Percentiles rank a stretch among this genome's conserved stretches.
phyloP scores from a whole-genome alignment of 2,113 vertebrate genomes.

The Benitochromis conjunctus region DNA sequence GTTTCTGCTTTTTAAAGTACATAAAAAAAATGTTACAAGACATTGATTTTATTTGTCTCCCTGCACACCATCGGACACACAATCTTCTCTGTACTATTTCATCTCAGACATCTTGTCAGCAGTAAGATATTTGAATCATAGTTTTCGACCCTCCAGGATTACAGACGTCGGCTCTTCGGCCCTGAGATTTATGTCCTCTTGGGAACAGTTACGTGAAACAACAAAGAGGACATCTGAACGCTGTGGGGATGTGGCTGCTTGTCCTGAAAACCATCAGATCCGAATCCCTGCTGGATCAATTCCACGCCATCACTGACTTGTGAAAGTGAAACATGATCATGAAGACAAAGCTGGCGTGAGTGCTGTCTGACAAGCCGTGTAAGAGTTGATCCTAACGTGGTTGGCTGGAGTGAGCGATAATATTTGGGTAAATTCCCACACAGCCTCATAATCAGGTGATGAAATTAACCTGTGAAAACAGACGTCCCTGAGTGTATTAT shows the following conservation, averaged over 20 bases:
- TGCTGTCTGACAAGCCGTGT: background rate
- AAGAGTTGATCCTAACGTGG: background rate
- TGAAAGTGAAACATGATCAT: background rate
- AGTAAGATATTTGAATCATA: background rate
- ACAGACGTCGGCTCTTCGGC: background rate
- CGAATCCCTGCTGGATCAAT: slow-evolving; percentile 4
- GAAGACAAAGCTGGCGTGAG: background rate
- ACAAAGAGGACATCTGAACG: background rate
- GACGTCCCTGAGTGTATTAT: background rate
- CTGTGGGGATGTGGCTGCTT: background rate
- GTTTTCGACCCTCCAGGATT: background rate
- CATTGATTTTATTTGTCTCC: background rate
- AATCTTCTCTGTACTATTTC: background rate
- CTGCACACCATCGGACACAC: background rate
- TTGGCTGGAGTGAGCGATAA: background rate
- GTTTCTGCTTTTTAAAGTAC: background rate
- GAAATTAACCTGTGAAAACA: background rate
- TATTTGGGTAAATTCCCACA: background rate
- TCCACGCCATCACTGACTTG: background rate
- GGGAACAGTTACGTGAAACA: background rate
- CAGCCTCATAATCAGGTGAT: background rate
- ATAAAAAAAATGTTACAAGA: background rate
- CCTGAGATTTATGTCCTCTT: background rate
- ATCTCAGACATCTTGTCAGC: background rate
- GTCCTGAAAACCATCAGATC: background rate